Base-by-base conservation (phyloP, 2,113 vertebrate species). In the Oreotrochilus melanogaster region DNA sequence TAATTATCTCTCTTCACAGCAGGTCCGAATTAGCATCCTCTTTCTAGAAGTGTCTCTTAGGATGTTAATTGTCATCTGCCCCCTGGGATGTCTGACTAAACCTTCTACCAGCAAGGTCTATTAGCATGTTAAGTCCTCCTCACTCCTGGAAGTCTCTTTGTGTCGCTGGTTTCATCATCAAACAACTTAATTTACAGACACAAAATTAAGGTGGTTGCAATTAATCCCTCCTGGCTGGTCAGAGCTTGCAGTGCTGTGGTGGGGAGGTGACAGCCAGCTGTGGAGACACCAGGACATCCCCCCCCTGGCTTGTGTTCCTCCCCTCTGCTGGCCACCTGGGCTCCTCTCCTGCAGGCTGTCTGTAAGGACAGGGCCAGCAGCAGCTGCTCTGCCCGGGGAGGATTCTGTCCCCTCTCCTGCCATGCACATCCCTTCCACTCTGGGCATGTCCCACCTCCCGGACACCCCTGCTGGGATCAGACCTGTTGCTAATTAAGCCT, bases 31-130 rank as follows among this genome's bases (percentile, higher is more conserved):
- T 78, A 95, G 57, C 81, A 91, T 93, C 72, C 81, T 83, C 85
- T 95, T 95, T 88, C 81, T 82, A 48, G 91, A 79, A 95, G 92
- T 72, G 88, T 93, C 89, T 92, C 89, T 91, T 72, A 93, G 92
- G 89, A 85, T 78, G 76, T 58, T 84, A 89, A 87, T 90, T 95
- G 76, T 61, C 91, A 91, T 92, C 94, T 89, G 81, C 69, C 83
- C 81, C 92, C 91, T 75, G 78, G 69, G 76, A 92, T 54, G 42
- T 82, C 86, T 83, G 9, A 73, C 85, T 78, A 89, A 92, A 92
- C 78, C 88, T 93, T 93, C 78, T 84, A 58, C 79, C 39, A 82
- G 70, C 51, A 67, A 94, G 78, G 42, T 53, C 65, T 78, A 76
- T 70, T 88, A 91, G 88, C 78, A 85, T 37, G 14, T 86, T 88